Conservation (phyloP, 1,140 invertebrate genomes). For the Babylonia areolata region DNA sequence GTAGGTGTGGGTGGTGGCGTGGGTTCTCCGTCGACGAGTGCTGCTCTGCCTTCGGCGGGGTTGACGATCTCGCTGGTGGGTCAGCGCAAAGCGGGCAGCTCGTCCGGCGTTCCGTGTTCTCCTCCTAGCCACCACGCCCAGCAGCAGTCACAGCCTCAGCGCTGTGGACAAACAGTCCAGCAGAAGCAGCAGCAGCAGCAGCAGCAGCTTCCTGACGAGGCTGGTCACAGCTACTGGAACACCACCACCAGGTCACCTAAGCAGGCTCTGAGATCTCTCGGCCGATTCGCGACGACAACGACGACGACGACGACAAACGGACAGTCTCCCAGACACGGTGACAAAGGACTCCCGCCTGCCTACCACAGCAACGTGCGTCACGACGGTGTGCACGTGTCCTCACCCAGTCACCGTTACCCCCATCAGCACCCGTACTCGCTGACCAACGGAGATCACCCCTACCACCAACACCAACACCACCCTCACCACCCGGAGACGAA, state of each 20-base stretch:
- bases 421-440: background rate
- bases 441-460: background rate
- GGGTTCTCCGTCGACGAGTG: slow-evolving; percentile 45
- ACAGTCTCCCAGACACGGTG: background rate
- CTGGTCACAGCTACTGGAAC: background rate
- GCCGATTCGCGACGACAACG: too few species aligned
- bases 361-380: background rate
- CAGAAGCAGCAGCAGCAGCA: too few species aligned
- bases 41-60: slow-evolving; percentile 38
- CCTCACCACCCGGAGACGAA: background rate
- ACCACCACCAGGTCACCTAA: background rate
- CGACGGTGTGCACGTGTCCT: background rate
- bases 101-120: slow-evolving; percentile 14
- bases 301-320: background rate
- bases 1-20: too few species aligned
- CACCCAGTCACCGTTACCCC: background rate
- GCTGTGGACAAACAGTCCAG: background rate
- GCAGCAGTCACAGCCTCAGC: background rate
- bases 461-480: background rate
- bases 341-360: background rate
- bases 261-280: background rate
- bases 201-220: background rate
- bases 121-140: background rate
- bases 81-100: slow-evolving; percentile 46
- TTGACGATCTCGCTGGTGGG: slow-evolving; percentile 46